These are phyloP conservation scores for Philaenus spumarius DNA, from an alignment of 1,140 invertebrate species.

Conservation along the genomic window DNA sequence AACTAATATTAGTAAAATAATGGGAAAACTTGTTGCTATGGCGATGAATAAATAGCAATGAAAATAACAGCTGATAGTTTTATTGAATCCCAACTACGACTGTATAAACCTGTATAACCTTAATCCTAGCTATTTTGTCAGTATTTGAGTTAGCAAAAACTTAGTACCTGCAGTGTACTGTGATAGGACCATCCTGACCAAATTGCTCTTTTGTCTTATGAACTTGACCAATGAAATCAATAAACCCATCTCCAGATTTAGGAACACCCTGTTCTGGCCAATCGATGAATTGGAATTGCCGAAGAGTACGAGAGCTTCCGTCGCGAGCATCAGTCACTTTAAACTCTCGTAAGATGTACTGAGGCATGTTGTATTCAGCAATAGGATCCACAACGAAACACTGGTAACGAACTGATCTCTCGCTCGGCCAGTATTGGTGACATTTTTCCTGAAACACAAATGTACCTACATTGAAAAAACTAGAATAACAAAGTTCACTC, in stretches of 20 bases:
- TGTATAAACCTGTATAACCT: not conserved
- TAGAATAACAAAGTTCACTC: no score
- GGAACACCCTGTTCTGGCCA: constrained; percentile 99
- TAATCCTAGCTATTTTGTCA: not conserved
- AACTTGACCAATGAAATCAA: constrained; percentile 97
- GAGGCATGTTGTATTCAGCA: constrained; percentile 99
- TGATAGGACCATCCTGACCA: constrained; percentile 98
- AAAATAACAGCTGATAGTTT: no score
- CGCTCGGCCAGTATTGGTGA: constrained; percentile 98
- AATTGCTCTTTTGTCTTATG: constrained; percentile 99
- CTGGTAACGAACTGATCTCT: constrained; percentile 90
- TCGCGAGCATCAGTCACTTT: constrained; percentile 94
- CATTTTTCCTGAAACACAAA: constrained; percentile 77
- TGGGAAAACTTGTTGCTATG: no score
- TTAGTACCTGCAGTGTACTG: constrained; percentile 93
- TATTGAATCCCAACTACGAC: no score
- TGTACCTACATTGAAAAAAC: no score
- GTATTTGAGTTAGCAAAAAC: constrained; percentile 15
- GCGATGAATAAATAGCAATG: no score
- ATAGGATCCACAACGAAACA: constrained; percentile 98
- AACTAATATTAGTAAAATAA: no score
- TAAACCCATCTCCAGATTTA: constrained; percentile 96
- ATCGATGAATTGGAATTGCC: constrained; percentile 99
- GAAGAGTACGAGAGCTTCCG: constrained; percentile 89
- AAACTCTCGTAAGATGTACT: constrained; percentile 97